Evolutionary conservation across 2,888 invertebrate genomes (phyloP), one percentile per base, ranked within the genome.

Genomic region (Pyrrhia umbra): DNA sequence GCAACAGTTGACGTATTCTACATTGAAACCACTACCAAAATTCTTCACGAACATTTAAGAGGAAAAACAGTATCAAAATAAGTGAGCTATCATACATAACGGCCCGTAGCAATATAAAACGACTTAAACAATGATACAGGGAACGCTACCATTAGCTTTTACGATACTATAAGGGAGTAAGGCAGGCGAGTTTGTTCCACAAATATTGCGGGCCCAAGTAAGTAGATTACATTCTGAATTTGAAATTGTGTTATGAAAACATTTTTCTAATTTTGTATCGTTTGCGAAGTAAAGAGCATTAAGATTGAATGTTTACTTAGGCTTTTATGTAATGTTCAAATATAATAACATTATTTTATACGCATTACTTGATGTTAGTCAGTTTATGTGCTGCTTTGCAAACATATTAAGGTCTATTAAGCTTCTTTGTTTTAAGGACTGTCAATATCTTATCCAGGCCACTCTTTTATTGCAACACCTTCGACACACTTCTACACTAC

Each of bases 91-190:
- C 77, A 73, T 72, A 83, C 73, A 81, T 80, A 82, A 80, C 74
- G 64, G 63, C 64, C 75, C 68, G 77, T 80, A 75, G 70, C 68
- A 68, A 77, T 75, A 80, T 81, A 81, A 64, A 85, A 73, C 75
- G 75, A 73, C 71, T 71, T 76, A 86, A 88, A 90, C 86, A 90
- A 89, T 86, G 85, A 87, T 86, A 85, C 85, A 83, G 84, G 79
- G 83, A 85, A 83, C 72, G 85, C 65, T 68, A 60, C 83, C 85
- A 80, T 90, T 86, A 87, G 81, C 84, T 88, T 90, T 90, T 89
- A 90, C 84, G 77, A 73, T 80, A 81, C 85, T 82, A 84, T 84
- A 81, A 85, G 80, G 77, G 74, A 75, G 73, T 81, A 79, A 82
- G 76, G 73, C 69, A 75, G 68, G 71, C 57, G 74, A 73, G 71